These are phyloP conservation scores for Melipona beecheii DNA, from an alignment of 2,888 invertebrate species.

Conservation along the genomic window DNA sequence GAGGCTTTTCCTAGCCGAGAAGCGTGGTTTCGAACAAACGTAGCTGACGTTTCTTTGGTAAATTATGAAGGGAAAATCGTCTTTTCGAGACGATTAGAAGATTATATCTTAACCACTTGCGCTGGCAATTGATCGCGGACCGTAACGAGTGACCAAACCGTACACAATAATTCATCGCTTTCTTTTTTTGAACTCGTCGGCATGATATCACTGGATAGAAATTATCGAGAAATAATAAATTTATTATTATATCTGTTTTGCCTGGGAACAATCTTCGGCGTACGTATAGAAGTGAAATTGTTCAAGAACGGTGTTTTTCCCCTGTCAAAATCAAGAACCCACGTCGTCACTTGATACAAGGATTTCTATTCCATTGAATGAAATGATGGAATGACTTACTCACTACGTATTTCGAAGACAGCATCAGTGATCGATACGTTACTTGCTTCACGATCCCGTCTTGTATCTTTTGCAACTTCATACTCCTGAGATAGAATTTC, in stretches of 20 bases:
- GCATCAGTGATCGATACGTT: background rate
- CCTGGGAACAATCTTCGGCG: background rate
- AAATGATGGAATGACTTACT: background rate
- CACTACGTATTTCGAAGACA: background rate
- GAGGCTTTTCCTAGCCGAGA: constrained; percentile 18
- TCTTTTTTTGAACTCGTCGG: too few species aligned
- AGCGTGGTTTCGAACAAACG: constrained; percentile 36
- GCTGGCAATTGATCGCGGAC: too few species aligned
- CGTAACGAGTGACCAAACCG: too few species aligned
- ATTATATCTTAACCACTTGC: too few species aligned
- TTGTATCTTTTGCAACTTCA: background rate
- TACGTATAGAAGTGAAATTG: background rate
- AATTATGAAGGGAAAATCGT: constrained; percentile 3
- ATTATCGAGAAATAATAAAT: too few species aligned
- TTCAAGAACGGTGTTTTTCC: background rate
- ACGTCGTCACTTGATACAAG: background rate
- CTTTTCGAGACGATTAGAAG: background rate
- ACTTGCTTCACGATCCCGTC: background rate
- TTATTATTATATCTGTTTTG: too few species aligned
- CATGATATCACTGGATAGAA: too few species aligned
- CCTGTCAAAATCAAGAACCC: background rate
- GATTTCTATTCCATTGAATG: background rate
- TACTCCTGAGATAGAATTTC: background rate
- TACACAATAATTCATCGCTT: too few species aligned
- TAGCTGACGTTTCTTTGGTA: constrained; percentile 4